A percentile compares a stretch with the other conserved stretches of the same genome.
Conservation (phyloP, 2,797 vertebrate species). For the Iguana delicatissima region DNA sequence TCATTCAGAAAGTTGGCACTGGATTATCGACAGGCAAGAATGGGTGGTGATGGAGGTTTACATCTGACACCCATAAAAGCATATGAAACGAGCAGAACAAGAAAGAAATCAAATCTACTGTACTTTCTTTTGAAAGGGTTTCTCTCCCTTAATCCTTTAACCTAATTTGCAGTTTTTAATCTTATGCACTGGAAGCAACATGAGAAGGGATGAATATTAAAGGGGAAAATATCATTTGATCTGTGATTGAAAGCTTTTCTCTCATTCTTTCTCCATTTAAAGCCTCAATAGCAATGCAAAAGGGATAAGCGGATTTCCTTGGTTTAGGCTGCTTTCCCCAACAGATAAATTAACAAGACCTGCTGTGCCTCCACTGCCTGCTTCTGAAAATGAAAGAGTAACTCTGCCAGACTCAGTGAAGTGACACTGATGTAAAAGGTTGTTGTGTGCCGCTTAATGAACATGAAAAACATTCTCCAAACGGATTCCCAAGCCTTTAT, state of each 20-base stretch:
- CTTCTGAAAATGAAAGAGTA: conserved; percentile 30
- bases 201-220: neutral
- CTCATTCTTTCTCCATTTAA: conserved; percentile 40
- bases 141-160: conserved; percentile 43
- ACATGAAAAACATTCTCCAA: neutral
- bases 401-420: conserved; percentile 27
- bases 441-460: neutral
- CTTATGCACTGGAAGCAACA: neutral
- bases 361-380: conserved; percentile 8
- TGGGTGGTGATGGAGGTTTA: neutral
- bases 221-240: conserved; percentile 15
- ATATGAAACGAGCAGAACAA: neutral
- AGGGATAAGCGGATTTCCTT: conserved; percentile 46
- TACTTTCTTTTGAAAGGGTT: neutral
- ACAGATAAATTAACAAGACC: conserved; percentile 45
- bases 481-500: conserved; percentile 3
- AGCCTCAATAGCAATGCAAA: conserved; percentile 54
- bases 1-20: neutral
- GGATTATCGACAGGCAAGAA: neutral
- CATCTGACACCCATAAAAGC: neutral
- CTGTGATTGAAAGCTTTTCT: conserved; percentile 24
- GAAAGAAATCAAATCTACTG: neutral
- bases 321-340: conserved; percentile 45
- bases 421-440: neutral
- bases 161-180: conserved; percentile 50